Evolutionary conservation across 2,113 vertebrate species (phyloP), one percentile per base, ranked within the genome.

Genomic region (Clarias macrocephalus): DNA sequence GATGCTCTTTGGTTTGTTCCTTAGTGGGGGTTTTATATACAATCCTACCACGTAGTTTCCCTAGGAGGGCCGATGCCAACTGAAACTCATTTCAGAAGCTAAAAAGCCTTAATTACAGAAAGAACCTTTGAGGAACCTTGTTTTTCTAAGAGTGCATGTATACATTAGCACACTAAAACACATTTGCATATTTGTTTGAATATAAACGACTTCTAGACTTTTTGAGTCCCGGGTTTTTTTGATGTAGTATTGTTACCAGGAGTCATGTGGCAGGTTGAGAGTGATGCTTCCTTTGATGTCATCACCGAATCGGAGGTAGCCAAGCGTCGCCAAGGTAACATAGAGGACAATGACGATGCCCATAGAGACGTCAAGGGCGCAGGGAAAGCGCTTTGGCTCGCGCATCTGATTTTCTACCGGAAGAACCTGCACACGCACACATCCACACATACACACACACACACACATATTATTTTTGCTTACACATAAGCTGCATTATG

Each of bases 321-420:
- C 97, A 0, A 97, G 89, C 2, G 96, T 97, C 54, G 95, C 96
- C 80, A 98, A 87, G 0, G 96, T 93, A 81, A 97, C 89, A 7
- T 97, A 97, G 72, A 97, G 89, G 65, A 92, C 59, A 63, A 95
- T 96, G 76, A 97, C 96, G 54, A 96, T 92, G 5, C 92, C 94
- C 96, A 97, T 98, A 80, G 96, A 96, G 21, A 97, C 94, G 87
- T 96, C 96, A 82, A 98, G 21, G 0, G 96, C 96, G 86, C 89
- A 91, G 0, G 96, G 92, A 59, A 97, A 98, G 70, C 94, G 95
- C 0, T 93, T 90, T 0, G 93, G 90, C 52, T 97, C 96, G 86
- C 92, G 96, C 96, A 98, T 98, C 92, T 95, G 95, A 89, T 98
- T 97, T 90, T 98, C 96, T 87, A 98, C 75, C 0, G 97, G 97